Percentiles rank a stretch among this genome's conserved stretches.
phyloP scores from a whole-genome alignment of 2,113 vertebrate species.

The Anhinga anhinga region DNA sequence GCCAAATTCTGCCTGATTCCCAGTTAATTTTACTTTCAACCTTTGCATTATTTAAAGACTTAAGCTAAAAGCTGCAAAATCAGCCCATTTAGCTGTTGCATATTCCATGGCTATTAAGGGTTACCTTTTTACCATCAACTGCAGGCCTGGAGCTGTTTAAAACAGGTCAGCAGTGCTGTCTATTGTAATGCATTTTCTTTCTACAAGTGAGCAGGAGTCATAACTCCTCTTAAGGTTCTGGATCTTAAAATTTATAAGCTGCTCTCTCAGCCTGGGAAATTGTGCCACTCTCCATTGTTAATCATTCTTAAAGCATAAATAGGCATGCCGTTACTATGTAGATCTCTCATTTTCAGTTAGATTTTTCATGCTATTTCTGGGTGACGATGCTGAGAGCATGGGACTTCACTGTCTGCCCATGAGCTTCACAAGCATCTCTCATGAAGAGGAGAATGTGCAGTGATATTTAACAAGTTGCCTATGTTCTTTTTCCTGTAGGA shows the following conservation, averaged over 20 bases:
- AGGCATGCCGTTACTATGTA: background rate
- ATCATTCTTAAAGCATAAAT: background rate
- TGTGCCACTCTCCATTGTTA: background rate
- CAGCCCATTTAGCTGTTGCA: background rate
- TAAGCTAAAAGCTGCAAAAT: background rate
- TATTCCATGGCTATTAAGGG: background rate
- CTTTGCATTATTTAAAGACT: background rate
- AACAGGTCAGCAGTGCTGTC: background rate
- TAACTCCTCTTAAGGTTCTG: background rate
- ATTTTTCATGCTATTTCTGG: background rate
- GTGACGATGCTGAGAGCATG: background rate
- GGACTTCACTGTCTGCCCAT: background rate
- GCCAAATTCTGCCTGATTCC: background rate
- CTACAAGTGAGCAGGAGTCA: background rate
- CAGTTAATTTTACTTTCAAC: background rate
- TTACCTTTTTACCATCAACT: background rate
- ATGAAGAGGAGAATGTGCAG: background rate
- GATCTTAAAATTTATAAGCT: background rate
- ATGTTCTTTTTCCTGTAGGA: constrained; percentile 70
- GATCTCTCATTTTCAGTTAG: background rate
- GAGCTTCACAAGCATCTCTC: background rate
- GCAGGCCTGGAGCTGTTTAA: background rate
- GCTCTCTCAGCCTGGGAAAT: constrained; percentile 1
- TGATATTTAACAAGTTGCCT: background rate
- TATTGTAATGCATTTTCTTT: background rate